Evolutionary conservation across 1,140 invertebrate species (phyloP), one percentile per base, ranked within the genome.

Genomic region (Physella acuta): DNA sequence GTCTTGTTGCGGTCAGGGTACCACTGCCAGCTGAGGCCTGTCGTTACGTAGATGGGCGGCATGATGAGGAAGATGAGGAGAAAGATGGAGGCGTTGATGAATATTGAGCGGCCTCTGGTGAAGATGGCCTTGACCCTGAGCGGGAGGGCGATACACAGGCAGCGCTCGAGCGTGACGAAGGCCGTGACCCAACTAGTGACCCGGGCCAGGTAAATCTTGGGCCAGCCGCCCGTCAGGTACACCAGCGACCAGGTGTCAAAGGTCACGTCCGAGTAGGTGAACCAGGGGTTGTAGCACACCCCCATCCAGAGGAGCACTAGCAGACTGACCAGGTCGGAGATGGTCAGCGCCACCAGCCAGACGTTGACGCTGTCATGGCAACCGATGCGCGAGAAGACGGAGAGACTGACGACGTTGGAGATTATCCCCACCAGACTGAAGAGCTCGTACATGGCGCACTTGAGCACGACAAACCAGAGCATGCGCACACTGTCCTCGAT

Each of bases 1-100:
- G 62, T 64, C 20, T 33, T 64, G 34, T 64, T 64, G 16, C 34
- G 17, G 30, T n/a, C 17, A 51, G 62, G 44, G 20, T 30, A 37
- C 14, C 37, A 64, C 2, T 49, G 17, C 28, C 30, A 3, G 30
- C 24, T 28, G 20, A 44, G 44, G 28, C 62, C 26, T 3, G 44
- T 44, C 30, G 62, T 51, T 20, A 30, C 49, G 49, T 49, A 64
- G 26, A 24, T 31, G 14, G 44, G 44, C 0, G 28, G 28, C 8
- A 64, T 2, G 26, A 28, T 64, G 37, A 26, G 8, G 20, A 52
- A 20, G 31, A 52, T 52, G 39, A 52, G 3, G 17, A 52, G 3
- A 28, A 28, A 64, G 14, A 64, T 44, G 30, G 31, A 30, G 30
- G 37, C 16, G 26, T 36, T 37, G 11, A 14, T 49, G 34, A 31